These are phyloP conservation scores for Sylvicola fuscatus DNA, from an alignment of 2,888 invertebrate genomes.

Conservation along the genomic window DNA sequence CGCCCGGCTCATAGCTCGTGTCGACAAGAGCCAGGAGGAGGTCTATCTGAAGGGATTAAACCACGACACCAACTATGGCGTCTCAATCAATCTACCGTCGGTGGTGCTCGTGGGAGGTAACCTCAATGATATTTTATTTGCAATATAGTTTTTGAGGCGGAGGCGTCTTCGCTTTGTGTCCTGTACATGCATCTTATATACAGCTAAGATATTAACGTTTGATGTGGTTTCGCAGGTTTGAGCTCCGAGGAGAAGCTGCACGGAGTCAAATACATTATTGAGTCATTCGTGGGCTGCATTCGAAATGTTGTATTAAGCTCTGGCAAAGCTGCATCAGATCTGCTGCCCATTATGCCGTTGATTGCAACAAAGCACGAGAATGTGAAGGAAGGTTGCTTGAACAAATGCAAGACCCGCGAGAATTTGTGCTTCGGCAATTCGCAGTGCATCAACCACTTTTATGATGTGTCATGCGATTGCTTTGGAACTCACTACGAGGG, in stretches of 20 bases:
- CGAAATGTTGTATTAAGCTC: slow-evolving; percentile 70
- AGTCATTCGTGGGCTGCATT: slow-evolving; percentile 83
- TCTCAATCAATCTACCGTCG: slow-evolving; percentile 66
- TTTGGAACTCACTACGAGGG: slow-evolving; percentile 85
- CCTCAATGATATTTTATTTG: slow-evolving; percentile 8
- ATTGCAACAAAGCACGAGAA: slow-evolving; percentile 79
- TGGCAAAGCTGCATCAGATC: slow-evolving; percentile 66
- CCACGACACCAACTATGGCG: slow-evolving; percentile 69
- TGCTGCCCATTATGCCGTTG: slow-evolving; percentile 59
- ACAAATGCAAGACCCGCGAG: slow-evolving; percentile 60
- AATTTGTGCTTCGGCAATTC: slow-evolving; percentile 78
- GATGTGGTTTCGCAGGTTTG: slow-evolving; percentile 32
- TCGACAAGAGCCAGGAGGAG: slow-evolving; percentile 66
- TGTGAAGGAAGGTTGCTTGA: slow-evolving; percentile 71
- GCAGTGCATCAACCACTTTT: slow-evolving; percentile 80
- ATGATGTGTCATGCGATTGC: slow-evolving; percentile 76
- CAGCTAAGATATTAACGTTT: too few relatives aligned
- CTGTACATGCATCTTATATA: too few relatives aligned
- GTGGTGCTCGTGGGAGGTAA: slow-evolving; percentile 77
- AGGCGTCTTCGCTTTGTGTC: too few relatives aligned
- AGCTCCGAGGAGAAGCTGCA: slow-evolving; percentile 76
- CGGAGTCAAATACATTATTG: slow-evolving; percentile 80
- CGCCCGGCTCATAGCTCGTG: slow-evolving; percentile 62
- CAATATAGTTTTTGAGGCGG: too few relatives aligned
- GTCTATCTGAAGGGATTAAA: slow-evolving; percentile 65